A percentile compares a stretch with the other conserved stretches of the same genome.
Conservation (phyloP, 2,888 invertebrate genomes). For the Cenopis cana region DNA sequence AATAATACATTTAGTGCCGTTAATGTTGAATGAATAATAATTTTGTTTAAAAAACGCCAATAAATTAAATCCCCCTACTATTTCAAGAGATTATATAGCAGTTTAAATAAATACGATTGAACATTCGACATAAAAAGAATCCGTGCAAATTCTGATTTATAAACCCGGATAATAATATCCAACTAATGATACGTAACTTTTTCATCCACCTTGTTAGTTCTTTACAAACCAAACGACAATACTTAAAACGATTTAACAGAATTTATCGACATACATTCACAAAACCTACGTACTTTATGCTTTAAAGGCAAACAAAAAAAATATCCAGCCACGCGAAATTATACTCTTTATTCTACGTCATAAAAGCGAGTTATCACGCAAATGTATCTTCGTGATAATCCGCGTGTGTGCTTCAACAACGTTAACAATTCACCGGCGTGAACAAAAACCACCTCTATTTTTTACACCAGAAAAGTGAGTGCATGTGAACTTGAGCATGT, state of each 20-base stretch:
- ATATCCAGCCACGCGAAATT: neutral
- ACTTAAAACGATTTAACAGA: conserved; percentile 60
- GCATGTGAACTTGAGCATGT: conserved; percentile 43
- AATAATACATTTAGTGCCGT: neutral
- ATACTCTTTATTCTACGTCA: neutral
- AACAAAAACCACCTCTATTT: conserved; percentile 44
- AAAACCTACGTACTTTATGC: conserved; percentile 42
- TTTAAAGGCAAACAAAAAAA: conserved; percentile 3
- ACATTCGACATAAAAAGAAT: conserved; percentile 16
- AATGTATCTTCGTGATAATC: conserved; percentile 27
- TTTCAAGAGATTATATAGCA: conserved; percentile 36
- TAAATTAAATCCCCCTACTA: conserved; percentile 29
- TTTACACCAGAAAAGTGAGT: conserved; percentile 27
- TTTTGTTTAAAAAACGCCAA: conserved; percentile 12
- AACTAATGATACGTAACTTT: conserved; percentile 58
- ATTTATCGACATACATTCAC: conserved; percentile 65
- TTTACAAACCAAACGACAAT: conserved; percentile 61
- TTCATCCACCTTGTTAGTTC: conserved; percentile 53
- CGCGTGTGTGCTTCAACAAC: conserved; percentile 26
- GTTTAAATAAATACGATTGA: conserved; percentile 38
- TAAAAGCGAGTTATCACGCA: neutral
- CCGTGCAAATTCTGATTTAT: conserved; percentile 39
- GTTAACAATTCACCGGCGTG: conserved; percentile 7
- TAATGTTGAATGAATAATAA: conserved; percentile 3
- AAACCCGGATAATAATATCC: conserved; percentile 45